phyloP scores from a whole-genome alignment of 2,888 invertebrate species.

The Hypomecis atomaria region DNA sequence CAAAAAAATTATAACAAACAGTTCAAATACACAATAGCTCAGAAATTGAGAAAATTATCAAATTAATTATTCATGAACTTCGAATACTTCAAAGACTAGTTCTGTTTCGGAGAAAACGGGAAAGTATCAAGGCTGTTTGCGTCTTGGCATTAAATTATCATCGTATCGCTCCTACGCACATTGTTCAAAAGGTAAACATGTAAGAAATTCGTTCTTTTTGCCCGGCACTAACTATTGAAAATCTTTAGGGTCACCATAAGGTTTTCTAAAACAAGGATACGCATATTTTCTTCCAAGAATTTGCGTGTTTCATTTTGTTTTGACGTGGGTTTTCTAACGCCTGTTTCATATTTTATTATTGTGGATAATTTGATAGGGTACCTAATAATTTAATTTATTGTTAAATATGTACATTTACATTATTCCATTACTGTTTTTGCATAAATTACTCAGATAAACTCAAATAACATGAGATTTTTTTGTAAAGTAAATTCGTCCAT shows the following conservation, averaged over 20 bases:
- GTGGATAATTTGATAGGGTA: no score
- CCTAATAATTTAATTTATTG: no score
- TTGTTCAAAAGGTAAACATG: slow-evolving; percentile 73
- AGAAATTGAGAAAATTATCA: slow-evolving; percentile 5
- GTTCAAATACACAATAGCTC: slow-evolving; percentile 1
- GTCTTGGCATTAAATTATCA: slow-evolving; percentile 43
- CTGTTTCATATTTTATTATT: no score
- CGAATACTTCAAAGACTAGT: slow-evolving; percentile 12
- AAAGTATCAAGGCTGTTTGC: slow-evolving; percentile 56
- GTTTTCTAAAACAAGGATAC: not conserved
- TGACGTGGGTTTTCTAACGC: no score
- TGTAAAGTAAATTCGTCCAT: no score
- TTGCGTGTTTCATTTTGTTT: not conserved
- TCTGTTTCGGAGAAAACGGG: slow-evolving; percentile 16
- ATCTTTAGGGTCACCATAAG: slow-evolving; percentile 26
- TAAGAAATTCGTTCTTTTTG: slow-evolving; percentile 70
- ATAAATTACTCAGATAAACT: no score
- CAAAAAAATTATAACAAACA: not conserved
- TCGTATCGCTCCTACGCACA: slow-evolving; percentile 69
- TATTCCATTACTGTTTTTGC: no score
- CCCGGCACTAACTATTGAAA: slow-evolving; percentile 63
- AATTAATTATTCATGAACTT: slow-evolving; percentile 10
- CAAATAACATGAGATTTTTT: no score
- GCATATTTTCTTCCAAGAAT: not conserved
- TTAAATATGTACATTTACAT: no score